Percentiles rank a stretch among this genome's conserved stretches.
These are phyloP conservation scores for Lycocerus yunnanus DNA, from an alignment of 2,888 invertebrate genomes.

Conservation along the genomic window DNA sequence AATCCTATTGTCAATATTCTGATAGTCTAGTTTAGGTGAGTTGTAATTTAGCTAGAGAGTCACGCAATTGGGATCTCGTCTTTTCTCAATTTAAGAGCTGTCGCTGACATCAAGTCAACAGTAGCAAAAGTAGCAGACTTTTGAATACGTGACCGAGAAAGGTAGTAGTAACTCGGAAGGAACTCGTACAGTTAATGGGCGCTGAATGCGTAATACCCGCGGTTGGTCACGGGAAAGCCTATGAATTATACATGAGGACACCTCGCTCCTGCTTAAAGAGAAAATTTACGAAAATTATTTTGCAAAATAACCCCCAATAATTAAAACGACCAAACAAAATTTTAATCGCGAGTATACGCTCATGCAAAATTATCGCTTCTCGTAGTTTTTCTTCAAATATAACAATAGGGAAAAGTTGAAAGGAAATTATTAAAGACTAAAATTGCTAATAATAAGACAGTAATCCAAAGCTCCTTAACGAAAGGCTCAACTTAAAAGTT, in stretches of 20 bases:
- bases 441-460: constrained; percentile 12
- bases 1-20: constrained; percentile 15
- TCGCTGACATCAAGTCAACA: constrained; percentile 25
- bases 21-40: not conserved
- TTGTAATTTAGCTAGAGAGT: constrained; percentile 12
- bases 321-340: not conserved
- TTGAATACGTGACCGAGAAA: constrained; percentile 37
- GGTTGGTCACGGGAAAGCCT: constrained; percentile 37
- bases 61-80: constrained; percentile 6
- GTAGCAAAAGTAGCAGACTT: constrained; percentile 29
- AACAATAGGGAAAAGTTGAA: not conserved
- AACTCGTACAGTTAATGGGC: constrained; percentile 41
- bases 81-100: constrained; percentile 22
- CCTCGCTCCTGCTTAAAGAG: constrained; percentile 25
- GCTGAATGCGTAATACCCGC: constrained; percentile 40
- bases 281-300: constrained; percentile 25
- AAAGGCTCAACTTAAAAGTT: constrained; percentile 3
- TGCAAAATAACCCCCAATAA: not conserved
- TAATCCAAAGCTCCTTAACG: constrained; percentile 8
- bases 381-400: not conserved
- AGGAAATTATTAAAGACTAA: constrained; percentile 5
- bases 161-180: constrained; percentile 38
- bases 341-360: not conserved
- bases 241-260: constrained; percentile 39
- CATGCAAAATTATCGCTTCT: not conserved